Percentiles rank a stretch among this genome's conserved stretches.
Conservation (phyloP, 2,797 vertebrate genomes). For the Rhynchonycteris naso region DNA sequence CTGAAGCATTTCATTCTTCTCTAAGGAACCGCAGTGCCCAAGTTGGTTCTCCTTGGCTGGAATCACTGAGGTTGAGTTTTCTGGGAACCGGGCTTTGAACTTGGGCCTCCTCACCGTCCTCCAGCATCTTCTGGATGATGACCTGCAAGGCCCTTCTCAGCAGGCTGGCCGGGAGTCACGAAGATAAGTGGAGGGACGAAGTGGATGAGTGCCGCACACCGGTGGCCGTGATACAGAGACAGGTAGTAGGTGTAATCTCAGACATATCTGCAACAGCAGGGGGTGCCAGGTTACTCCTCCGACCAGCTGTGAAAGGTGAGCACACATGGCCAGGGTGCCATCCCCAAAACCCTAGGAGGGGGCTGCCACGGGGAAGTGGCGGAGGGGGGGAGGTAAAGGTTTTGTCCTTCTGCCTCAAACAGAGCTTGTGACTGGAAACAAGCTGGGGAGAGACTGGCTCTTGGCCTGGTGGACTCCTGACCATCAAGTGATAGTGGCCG, state of each 20-base stretch:
- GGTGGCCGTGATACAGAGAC: slow-evolving; percentile 87
- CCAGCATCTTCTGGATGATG: slow-evolving; percentile 83
- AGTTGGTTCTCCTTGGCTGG: neutral
- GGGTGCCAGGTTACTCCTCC: neutral
- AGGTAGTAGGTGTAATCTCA: slow-evolving; percentile 90
- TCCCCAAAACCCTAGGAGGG: neutral
- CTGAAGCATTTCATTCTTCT: neutral
- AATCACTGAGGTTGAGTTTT: neutral
- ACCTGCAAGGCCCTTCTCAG: slow-evolving; percentile 87
- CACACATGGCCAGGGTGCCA: fast-evolving
- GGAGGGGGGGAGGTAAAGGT: neutral
- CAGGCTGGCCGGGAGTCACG: slow-evolving; percentile 76
- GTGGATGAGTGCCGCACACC: slow-evolving; percentile 88
- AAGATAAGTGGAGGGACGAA: slow-evolving; percentile 86
- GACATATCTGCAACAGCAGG: neutral
- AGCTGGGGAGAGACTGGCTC: neutral
- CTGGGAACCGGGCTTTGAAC: neutral
- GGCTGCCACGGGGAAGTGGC: too few species aligned
- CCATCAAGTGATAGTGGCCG: neutral
- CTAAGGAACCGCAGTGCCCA: neutral
- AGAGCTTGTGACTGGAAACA: neutral
- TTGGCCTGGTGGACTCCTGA: neutral
- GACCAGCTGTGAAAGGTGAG: neutral
- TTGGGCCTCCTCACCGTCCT: slow-evolving; percentile 48
- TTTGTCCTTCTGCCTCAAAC: neutral